These are phyloP conservation scores for Calyptomena viridis DNA, from an alignment of 2,113 vertebrate genomes.

Conservation along the genomic window DNA sequence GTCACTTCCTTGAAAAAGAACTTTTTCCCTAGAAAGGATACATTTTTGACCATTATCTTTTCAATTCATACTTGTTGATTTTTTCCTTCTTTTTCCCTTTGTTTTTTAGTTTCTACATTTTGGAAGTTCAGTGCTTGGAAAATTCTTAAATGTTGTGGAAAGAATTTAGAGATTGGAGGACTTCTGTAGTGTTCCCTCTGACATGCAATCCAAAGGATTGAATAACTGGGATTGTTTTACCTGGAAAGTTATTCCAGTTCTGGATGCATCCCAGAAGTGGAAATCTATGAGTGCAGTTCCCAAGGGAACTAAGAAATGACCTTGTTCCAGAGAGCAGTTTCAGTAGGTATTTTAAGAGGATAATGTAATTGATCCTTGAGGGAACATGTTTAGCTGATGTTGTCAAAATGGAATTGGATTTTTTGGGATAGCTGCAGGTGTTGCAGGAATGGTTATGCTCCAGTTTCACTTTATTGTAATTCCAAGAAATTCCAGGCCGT, in stretches of 20 bases:
- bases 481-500: background rate
- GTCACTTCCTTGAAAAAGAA: background rate
- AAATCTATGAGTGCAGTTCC: background rate
- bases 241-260: background rate
- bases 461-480: background rate
- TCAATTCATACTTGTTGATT: background rate
- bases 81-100: background rate
- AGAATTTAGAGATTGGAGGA: background rate
- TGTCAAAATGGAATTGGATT: background rate
- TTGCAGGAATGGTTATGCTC: background rate
- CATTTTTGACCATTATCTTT: background rate
- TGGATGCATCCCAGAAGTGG: background rate
- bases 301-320: background rate
- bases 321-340: background rate
- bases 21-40: background rate
- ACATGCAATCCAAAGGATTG: background rate
- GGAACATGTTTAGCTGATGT: background rate
- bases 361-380: background rate
- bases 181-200: background rate
- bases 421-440: background rate
- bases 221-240: background rate
- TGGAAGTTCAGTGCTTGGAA: background rate
- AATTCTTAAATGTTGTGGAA: background rate
- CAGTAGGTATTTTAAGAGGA: background rate
- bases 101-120: background rate